phyloP scores from a whole-genome alignment of 2,797 vertebrate species.

The Scarus forsteni region DNA sequence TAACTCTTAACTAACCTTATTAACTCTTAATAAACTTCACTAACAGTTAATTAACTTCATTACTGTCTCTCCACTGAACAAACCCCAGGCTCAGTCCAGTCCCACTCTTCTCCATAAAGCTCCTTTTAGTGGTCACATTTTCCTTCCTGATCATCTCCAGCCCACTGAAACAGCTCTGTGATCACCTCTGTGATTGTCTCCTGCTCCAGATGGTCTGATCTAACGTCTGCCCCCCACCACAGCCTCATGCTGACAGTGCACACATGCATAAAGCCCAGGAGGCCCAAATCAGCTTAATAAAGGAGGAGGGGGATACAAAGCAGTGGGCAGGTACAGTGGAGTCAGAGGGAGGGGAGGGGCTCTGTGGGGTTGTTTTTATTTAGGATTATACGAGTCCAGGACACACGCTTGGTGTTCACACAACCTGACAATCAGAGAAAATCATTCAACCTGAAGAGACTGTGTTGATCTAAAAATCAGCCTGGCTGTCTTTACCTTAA shows the following conservation, averaged over 20 bases:
- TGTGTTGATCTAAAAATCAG: too few relatives aligned
- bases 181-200: slow-evolving; percentile 56
- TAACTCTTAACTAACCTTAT: too few relatives aligned
- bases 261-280: slow-evolving; percentile 43
- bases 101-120: slow-evolving; percentile 29
- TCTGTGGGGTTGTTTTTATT: slow-evolving; percentile 22
- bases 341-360: slow-evolving; percentile 23
- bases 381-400: too few relatives aligned
- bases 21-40: too few relatives aligned
- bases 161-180: slow-evolving; percentile 38
- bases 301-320: slow-evolving; percentile 49
- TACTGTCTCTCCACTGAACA: too few relatives aligned
- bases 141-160: slow-evolving; percentile 12
- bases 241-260: slow-evolving; percentile 61
- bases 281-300: slow-evolving; percentile 58
- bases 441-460: too few relatives aligned
- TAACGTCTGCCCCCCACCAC: slow-evolving; percentile 49
- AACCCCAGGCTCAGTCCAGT: too few relatives aligned
- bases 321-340: slow-evolving; percentile 52
- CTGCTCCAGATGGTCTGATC: slow-evolving; percentile 67
- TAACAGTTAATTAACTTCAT: too few relatives aligned
- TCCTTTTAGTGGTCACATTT: slow-evolving; percentile 39
- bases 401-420: too few relatives aligned
- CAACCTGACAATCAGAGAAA: too few relatives aligned
- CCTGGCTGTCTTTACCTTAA: too few relatives aligned